These are phyloP conservation scores for Cariama cristata DNA, from an alignment of 2,113 vertebrate species.

Conservation along the genomic window DNA sequence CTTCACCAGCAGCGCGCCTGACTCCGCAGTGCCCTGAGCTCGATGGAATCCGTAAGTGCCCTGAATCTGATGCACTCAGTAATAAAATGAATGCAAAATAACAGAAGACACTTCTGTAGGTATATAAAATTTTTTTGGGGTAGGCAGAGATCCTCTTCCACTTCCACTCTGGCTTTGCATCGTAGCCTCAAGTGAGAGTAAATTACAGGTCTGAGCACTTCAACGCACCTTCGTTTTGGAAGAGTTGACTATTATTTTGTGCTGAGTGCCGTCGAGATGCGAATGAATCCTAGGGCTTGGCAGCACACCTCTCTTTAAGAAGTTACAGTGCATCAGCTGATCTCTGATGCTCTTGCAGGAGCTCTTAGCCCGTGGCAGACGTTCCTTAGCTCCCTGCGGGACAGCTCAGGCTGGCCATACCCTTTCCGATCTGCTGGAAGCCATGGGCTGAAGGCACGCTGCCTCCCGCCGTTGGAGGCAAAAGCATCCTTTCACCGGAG, in stretches of 20 bases:
- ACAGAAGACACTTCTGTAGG: background rate
- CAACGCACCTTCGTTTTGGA: rapidly evolving
- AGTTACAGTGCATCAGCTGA: background rate
- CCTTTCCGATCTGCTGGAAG: background rate
- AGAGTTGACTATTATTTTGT: background rate
- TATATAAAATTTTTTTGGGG: rapidly evolving
- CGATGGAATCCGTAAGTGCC: background rate
- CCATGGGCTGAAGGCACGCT: rapidly evolving
- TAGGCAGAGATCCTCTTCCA: background rate
- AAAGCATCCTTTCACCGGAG: background rate
- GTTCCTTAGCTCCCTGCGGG: background rate
- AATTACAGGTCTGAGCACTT: background rate
- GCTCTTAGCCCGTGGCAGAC: background rate
- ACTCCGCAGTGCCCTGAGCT: background rate
- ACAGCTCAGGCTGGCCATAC: background rate
- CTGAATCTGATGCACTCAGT: background rate
- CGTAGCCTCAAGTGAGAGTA: background rate
- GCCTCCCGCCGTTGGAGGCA: background rate
- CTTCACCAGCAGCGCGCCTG: background rate
- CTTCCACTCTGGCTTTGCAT: background rate
- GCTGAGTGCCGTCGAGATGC: background rate
- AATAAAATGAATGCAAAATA: background rate
- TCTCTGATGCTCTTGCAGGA: background rate
- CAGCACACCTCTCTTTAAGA: background rate
- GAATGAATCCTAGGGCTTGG: background rate